A percentile compares a stretch with the other conserved stretches of the same genome.
Evolutionary conservation across 2,113 vertebrate genomes (phyloP).

Genomic region (Myotis lucifugus): DNA sequence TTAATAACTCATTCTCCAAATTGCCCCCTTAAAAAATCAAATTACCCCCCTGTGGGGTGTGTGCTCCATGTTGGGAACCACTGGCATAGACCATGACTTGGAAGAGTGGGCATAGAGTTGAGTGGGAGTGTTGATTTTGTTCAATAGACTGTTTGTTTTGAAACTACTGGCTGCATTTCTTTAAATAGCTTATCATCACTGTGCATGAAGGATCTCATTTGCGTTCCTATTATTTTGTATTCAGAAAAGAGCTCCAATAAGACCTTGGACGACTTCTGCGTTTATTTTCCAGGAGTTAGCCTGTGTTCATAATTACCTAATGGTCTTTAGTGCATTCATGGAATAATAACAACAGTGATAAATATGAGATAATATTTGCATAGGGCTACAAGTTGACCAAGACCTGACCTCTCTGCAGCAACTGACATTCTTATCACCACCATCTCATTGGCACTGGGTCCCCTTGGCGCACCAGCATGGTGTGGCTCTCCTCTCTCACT

Average conservation of each 20-base stretch:
- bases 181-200: not conserved
- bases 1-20: too few species aligned
- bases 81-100: not conserved
- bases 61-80: too few species aligned
- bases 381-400: not conserved
- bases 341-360: not conserved
- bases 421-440: not conserved
- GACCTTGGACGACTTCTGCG: not conserved
- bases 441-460: fast-evolving
- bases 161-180: not conserved
- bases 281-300: slow-evolving; percentile 35
- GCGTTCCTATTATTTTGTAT: not conserved
- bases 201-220: not conserved
- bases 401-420: not conserved
- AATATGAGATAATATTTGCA: not conserved
- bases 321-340: not conserved
- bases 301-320: not conserved
- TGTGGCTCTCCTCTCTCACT: not conserved
- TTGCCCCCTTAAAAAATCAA: too few species aligned
- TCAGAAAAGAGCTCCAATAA: not conserved
- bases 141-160: not conserved
- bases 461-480: not conserved
- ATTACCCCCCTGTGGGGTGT: too few species aligned
- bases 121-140: not conserved
- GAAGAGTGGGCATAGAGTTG: not conserved